phyloP scores from a whole-genome alignment of 2,797 vertebrate species.

The Microctenopoma stevenorrisi region DNA sequence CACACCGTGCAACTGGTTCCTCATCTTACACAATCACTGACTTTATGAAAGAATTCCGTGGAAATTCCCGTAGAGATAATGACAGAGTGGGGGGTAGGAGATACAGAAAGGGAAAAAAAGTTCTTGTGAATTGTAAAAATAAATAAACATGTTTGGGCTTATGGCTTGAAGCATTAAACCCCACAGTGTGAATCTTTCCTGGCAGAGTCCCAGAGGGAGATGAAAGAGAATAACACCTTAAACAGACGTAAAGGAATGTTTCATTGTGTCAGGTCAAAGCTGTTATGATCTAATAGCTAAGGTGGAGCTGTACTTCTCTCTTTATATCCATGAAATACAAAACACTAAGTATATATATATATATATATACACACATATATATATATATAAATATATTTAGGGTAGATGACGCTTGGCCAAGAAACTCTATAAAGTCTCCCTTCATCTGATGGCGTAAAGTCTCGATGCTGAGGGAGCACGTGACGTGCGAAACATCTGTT shows the following conservation, averaged over 20 bases:
- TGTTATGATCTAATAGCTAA: conserved; percentile 71
- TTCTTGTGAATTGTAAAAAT: conserved; percentile 77
- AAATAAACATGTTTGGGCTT: conserved; percentile 85
- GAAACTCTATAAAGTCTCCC: conserved; percentile 8
- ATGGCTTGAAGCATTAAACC: conserved; percentile 71
- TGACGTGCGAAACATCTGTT: conserved; percentile 70
- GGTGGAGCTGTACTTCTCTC: conserved; percentile 54
- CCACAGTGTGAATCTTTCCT: conserved; percentile 71
- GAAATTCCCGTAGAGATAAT: conserved; percentile 81
- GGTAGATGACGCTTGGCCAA: conserved; percentile 28
- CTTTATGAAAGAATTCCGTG: conserved; percentile 60
- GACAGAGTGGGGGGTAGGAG: conserved; percentile 47
- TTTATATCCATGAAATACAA: conserved; percentile 44
- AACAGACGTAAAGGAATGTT: conserved; percentile 71
- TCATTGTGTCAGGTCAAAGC: conserved; percentile 72
- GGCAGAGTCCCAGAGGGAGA: conserved; percentile 72
- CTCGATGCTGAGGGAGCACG: conserved; percentile 34
- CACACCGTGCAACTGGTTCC: conserved; percentile 26
- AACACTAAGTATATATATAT: conserved; percentile 44
- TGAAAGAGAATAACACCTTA: conserved; percentile 80
- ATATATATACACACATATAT: conserved; percentile 20
- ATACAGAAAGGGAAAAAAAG: conserved; percentile 22
- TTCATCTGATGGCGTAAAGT: conserved; percentile 56
- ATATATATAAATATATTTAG: conserved; percentile 39
- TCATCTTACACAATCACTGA: conserved; percentile 35